A percentile compares a stretch with the other conserved stretches of the same genome.
phyloP scores from a whole-genome alignment of 1,140 invertebrate species.

The Archegozetes longisetosus region DNA sequence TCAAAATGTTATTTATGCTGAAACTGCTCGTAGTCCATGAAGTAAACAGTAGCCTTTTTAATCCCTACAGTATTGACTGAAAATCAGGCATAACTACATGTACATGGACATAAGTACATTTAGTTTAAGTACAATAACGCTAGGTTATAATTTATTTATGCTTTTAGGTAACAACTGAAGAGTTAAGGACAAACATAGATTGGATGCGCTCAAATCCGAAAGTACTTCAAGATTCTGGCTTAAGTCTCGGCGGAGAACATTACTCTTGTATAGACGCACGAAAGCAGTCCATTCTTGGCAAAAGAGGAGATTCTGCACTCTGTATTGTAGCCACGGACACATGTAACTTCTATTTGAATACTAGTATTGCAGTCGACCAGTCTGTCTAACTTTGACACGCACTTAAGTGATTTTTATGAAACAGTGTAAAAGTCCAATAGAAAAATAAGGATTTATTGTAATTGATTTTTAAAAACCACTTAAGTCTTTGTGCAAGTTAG shows the following conservation, averaged over 20 bases:
- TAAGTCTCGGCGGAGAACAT: conserved; percentile 25
- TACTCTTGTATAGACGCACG: conserved; percentile 25
- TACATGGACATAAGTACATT: not conserved
- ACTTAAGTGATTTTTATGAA: no score
- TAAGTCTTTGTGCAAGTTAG: no score
- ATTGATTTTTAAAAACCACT: no score
- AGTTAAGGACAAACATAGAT: conserved; percentile 24
- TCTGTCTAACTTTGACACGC: no score
- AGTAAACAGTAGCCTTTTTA: no score
- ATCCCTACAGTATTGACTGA: not conserved
- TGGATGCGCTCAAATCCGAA: conserved; percentile 23
- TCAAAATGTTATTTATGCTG: no score
- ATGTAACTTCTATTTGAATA: conserved; percentile 19
- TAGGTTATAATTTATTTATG: no score
- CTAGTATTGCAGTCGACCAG: not conserved
- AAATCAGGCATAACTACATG: not conserved
- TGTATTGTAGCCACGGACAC: conserved; percentile 25
- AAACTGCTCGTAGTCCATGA: no score
- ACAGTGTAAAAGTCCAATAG: no score
- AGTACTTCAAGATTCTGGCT: conserved; percentile 23
- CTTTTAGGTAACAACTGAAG: conserved; percentile 21
- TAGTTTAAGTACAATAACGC: not conserved
- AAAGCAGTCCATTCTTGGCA: conserved; percentile 22
- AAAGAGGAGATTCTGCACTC: conserved; percentile 24
- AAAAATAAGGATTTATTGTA: no score